Evolutionary conservation across 2,113 vertebrate species (phyloP).

Genomic region (Bucco capensis): DNA sequence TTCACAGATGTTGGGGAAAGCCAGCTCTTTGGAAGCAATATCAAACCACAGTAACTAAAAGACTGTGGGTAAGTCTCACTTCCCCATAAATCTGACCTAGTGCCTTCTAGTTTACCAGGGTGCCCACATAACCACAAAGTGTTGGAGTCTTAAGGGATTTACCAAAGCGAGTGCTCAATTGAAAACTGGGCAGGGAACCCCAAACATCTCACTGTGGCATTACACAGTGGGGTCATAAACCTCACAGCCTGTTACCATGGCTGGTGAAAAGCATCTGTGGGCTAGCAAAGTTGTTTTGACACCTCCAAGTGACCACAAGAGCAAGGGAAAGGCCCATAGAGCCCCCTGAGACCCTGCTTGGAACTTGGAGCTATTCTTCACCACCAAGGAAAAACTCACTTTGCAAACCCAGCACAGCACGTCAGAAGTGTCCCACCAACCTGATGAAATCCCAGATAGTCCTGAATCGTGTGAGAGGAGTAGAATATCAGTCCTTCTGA

Average conservation of each 20-base stretch:
- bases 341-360: fast-evolving
- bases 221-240: neutral
- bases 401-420: neutral
- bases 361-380: neutral
- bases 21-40: neutral
- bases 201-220: neutral
- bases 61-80: neutral
- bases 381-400: neutral
- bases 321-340: neutral
- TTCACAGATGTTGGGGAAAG: neutral
- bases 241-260: fast-evolving
- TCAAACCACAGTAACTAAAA: neutral
- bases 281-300: neutral
- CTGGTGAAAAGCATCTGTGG: neutral
- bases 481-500: conserved; percentile 76
- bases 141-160: neutral
- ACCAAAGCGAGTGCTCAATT: neutral
- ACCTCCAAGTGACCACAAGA: neutral
- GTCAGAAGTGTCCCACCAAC: conserved; percentile 28
- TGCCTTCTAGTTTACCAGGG: neutral
- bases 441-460: conserved; percentile 81
- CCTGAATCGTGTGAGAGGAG: conserved; percentile 77
- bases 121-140: neutral
- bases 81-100: neutral
- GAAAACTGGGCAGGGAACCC: neutral